A percentile compares a stretch with the other conserved stretches of the same genome.
phyloP scores from a whole-genome alignment of 2,888 invertebrate genomes.

The Adineta ricciae region DNA sequence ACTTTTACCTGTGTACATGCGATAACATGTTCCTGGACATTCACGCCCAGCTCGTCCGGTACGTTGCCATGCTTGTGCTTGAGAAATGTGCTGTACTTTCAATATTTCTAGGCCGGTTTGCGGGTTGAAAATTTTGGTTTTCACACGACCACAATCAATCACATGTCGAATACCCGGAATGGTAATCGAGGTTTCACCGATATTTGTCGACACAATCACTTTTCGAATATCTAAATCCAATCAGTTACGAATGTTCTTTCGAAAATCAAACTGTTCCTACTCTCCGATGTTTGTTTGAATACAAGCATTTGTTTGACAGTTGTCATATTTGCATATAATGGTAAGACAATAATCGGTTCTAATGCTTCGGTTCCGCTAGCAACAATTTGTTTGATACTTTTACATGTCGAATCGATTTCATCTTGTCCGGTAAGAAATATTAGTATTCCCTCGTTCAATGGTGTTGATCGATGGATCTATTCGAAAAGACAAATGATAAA shows the following conservation, averaged over 20 bases:
- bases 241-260: neutral
- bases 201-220: conserved; percentile 57
- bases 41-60: conserved; percentile 83
- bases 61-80: conserved; percentile 84
- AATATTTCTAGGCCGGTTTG: conserved; percentile 72
- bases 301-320: conserved; percentile 52
- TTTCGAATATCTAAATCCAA: conserved; percentile 50
- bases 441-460: conserved; percentile 63
- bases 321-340: conserved; percentile 55
- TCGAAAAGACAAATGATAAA: neutral
- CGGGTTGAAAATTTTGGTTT: conserved; percentile 69
- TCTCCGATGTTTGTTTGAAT: conserved; percentile 50
- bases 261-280: conserved; percentile 24
- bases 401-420: conserved; percentile 66
- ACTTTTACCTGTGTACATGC: conserved; percentile 65
- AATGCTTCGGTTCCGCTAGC: conserved; percentile 10
- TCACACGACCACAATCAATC: conserved; percentile 81
- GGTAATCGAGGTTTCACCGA: conserved; percentile 59
- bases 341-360: conserved; percentile 62
- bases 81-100: conserved; percentile 69
- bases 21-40: conserved; percentile 68
- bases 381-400: conserved; percentile 39
- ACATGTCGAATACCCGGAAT: conserved; percentile 71
- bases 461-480: conserved; percentile 26
- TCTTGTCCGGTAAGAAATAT: conserved; percentile 91